These are phyloP conservation scores for Aporrectodea caliginosa DNA, from an alignment of 1,140 invertebrate genomes.

Conservation along the genomic window DNA sequence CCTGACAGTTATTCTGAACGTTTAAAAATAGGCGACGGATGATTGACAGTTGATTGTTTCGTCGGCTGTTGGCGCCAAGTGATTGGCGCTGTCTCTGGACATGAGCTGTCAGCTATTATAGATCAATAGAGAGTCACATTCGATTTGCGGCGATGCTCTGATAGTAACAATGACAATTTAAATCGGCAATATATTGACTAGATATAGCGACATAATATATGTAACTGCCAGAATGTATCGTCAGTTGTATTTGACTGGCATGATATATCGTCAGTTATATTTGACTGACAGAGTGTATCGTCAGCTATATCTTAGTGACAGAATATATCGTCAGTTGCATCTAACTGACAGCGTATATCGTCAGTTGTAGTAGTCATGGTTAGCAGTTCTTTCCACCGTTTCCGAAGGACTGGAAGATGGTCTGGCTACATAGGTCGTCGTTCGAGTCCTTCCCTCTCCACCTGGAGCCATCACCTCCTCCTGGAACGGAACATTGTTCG, in stretches of 20 bases:
- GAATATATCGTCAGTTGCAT: not conserved
- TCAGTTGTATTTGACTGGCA: not conserved
- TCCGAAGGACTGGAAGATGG: not conserved
- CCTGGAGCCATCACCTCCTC: not conserved
- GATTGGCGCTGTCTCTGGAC: too few species aligned
- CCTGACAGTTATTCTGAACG: too few species aligned
- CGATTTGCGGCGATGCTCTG: too few species aligned
- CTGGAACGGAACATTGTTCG: not conserved
- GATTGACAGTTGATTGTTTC: too few species aligned
- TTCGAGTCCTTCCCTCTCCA: not conserved
- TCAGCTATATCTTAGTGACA: not conserved
- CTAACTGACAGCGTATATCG: not conserved
- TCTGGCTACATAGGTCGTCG: not conserved
- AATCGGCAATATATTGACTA: not conserved
- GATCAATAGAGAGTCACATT: too few species aligned
- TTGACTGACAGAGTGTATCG: not conserved
- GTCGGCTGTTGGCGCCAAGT: too few species aligned
- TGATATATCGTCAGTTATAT: not conserved
- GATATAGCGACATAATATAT: not conserved
- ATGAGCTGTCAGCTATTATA: too few species aligned
- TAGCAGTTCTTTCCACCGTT: not conserved
- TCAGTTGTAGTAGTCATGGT: not conserved
- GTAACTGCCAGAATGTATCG: not conserved
- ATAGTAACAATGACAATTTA: not conserved
- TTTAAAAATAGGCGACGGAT: too few species aligned